Percentiles rank a stretch among this genome's conserved stretches.
Evolutionary conservation across 2,888 invertebrate species (phyloP).

Genomic region (Rotaria macrura): DNA sequence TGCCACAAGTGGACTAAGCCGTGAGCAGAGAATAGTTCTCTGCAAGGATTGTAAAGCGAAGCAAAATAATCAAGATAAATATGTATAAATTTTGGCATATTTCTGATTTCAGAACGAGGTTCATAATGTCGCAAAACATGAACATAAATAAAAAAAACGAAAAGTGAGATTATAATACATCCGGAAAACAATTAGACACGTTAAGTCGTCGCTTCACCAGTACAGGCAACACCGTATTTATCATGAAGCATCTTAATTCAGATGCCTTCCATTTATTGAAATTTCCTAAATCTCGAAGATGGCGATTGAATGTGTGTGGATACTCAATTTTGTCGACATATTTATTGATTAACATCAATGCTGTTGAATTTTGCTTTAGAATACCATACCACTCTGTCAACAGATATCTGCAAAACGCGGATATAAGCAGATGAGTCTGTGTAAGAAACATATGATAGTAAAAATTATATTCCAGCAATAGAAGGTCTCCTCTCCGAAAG

Average conservation of each 20-base stretch:
- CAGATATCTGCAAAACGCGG: no score
- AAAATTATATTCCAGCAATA: no score
- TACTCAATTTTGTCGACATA: not conserved
- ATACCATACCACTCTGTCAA: no score
- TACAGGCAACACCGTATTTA: not conserved
- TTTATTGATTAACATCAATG: not conserved
- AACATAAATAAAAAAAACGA: not conserved
- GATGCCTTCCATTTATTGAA: not conserved
- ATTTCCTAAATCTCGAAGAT: not conserved
- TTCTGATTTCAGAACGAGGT: not conserved
- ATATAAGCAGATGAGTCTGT: no score
- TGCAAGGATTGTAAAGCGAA: not conserved
- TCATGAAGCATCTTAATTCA: not conserved
- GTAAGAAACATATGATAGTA: no score
- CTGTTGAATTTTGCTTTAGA: no score
- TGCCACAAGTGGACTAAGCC: not conserved
- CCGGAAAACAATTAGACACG: not conserved
- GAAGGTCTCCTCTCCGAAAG: no score
- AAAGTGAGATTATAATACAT: not conserved
- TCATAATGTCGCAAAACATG: not conserved
- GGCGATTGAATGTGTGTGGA: not conserved
- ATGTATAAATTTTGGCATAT: not conserved
- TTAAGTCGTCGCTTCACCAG: not conserved
- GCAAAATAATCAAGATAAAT: not conserved
- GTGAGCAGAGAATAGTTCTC: not conserved